Base-by-base conservation (phyloP, 2,113 vertebrate species). In the Microcebus ravelobensis region DNA sequence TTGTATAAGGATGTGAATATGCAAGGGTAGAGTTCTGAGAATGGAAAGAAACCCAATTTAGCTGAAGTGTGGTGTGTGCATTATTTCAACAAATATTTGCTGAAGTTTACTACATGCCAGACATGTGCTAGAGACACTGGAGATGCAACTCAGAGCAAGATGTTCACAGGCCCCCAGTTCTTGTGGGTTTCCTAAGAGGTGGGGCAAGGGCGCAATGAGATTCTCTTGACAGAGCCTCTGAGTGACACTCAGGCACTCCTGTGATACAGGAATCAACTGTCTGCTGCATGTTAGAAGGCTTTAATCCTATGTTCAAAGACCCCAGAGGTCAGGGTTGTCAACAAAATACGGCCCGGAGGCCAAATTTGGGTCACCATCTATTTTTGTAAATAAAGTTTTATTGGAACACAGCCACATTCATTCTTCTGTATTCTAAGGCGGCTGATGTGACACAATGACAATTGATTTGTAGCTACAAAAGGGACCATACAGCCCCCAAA, bases 391-490 rank as follows among this genome's bases (percentile, higher is more conserved):
- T 25, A 14, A 68, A 50, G 34, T 31, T 23, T n/a, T 31, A 11
- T 4, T 59, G 27, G 50, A 81, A 45, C 31, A 36, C 1, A 31
- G 34, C 34, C 31, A 50, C 5, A 59, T 42, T 29, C 4, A 5
- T 20, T 59, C n/a, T 48, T 36, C 11, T 21, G 6, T 2, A 2
- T 11, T 3, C 25, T 48, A 10, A 36, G 29, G 31, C n/a, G 27
- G 45, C n/a, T 65, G 36, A 9, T 21, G 13, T 7, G 6, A 34
- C 14, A 34, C 8, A 29, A 29, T 18, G 36, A 36, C 25, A 61
- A 20, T 0, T n/a, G 8, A 61, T 55, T 1, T 29, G 17, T 8
- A 68, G 17, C 2, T 27, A 39, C 1, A 0, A 67, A 11, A 29
- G 9, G 57, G 34, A 67, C 57, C 20, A 21, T 15, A 39, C 2